These are phyloP conservation scores for Adrianichthys oophorus DNA, from an alignment of 2,797 vertebrate genomes.

Conservation along the genomic window DNA sequence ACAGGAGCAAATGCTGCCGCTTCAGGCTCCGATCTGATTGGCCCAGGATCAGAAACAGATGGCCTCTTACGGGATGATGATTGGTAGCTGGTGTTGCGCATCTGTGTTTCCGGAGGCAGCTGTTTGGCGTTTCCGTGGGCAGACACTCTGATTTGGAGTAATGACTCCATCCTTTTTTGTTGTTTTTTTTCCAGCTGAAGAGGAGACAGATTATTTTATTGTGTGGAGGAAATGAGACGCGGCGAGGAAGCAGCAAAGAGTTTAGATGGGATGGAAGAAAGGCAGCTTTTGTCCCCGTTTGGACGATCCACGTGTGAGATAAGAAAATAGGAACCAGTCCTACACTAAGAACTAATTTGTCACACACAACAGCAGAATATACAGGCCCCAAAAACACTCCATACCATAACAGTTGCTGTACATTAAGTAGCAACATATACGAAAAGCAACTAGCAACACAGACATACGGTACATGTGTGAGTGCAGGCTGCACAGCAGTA, in stretches of 20 bases:
- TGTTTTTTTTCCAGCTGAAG: too few species aligned
- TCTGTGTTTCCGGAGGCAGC: constrained; percentile 53
- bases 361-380: constrained; percentile 68
- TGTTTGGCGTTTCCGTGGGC: constrained; percentile 38
- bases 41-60: constrained; percentile 56
- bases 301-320: constrained; percentile 40
- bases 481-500: constrained; percentile 54
- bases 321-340: constrained; percentile 66
- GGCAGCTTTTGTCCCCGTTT: constrained; percentile 66
- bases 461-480: constrained; percentile 36
- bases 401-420: constrained; percentile 53
- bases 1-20: constrained; percentile 26
- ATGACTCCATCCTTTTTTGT: constrained; percentile 15
- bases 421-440: constrained; percentile 67
- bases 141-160: constrained; percentile 24
- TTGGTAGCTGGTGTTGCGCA: constrained; percentile 48
- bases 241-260: constrained; percentile 20
- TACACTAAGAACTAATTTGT: constrained; percentile 45
- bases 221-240: constrained; percentile 3
- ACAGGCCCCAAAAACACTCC: constrained; percentile 64
- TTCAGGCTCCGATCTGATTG: constrained; percentile 46
- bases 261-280: constrained; percentile 27
- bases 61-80: constrained; percentile 58
- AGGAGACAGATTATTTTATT: background rate
- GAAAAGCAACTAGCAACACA: constrained; percentile 61